Evolutionary conservation across 2,113 vertebrate species (phyloP).

Genomic region (Microcebus murinus): DNA sequence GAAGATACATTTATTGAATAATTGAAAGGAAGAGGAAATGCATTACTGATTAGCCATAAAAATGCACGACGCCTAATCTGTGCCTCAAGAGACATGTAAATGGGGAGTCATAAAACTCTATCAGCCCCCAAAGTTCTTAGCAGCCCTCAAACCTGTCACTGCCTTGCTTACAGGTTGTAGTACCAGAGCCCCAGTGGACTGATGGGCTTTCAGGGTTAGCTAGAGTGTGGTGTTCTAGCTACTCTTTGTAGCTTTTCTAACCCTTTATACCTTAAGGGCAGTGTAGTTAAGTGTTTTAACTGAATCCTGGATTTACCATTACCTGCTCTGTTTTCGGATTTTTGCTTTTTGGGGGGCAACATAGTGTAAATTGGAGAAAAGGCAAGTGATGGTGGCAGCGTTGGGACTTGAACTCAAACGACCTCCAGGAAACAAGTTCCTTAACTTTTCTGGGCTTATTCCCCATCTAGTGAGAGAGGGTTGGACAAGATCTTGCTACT

Average conservation of each 20-base stretch:
- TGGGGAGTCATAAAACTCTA: not conserved
- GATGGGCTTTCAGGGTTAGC: not conserved
- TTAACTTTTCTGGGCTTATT: not conserved
- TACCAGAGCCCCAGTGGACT: fast-evolving
- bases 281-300: not conserved
- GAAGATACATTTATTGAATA: slow-evolving; percentile 61
- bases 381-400: not conserved
- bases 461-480: fast-evolving
- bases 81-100: not conserved
- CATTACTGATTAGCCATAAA: slow-evolving; percentile 52
- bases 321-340: not conserved
- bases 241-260: not conserved
- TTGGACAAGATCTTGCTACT: not conserved
- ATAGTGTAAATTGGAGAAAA: not conserved
- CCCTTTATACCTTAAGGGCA: not conserved
- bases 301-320: not conserved
- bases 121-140: not conserved
- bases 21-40: slow-evolving; percentile 69
- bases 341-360: not conserved
- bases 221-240: fast-evolving
- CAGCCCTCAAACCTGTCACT: not conserved
- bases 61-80: not conserved
- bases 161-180: not conserved
- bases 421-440: not conserved
- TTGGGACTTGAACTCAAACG: not conserved